Percentiles rank a stretch among this genome's conserved stretches.
phyloP scores from a whole-genome alignment of 2,797 vertebrate species.

The Moxostoma hubbsi region DNA sequence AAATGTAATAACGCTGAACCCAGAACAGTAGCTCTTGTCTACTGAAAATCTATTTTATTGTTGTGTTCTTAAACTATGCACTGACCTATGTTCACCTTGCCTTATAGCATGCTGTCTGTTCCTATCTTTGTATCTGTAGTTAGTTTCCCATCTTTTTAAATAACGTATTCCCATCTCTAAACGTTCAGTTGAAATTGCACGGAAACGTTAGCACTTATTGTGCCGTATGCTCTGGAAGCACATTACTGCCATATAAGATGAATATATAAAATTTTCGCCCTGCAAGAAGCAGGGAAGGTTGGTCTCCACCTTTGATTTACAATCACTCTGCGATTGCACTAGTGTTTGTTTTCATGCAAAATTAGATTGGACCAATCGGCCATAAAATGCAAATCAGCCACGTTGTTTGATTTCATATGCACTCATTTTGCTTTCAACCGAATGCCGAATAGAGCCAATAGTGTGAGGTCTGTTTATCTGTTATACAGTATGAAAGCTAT shows the following conservation, averaged over 20 bases:
- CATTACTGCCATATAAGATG: not conserved
- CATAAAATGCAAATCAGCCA: constrained; percentile 9
- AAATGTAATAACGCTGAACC: no score
- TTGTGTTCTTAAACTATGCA: not conserved
- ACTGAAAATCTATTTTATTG: not conserved
- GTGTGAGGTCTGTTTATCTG: constrained; percentile 37
- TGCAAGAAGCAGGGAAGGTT: not conserved
- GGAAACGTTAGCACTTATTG: not conserved
- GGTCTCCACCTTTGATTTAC: constrained; percentile 12
- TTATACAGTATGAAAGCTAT: constrained; percentile 4
- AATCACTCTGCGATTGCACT: not conserved
- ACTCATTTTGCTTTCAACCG: not conserved
- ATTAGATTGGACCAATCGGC: not conserved
- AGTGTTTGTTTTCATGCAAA: constrained; percentile 1
- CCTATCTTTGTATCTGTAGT: no score
- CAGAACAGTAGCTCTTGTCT: not conserved
- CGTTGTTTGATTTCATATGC: constrained; percentile 23
- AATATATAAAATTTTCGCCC: constrained; percentile 11
- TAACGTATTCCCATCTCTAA: no score
- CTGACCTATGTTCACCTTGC: no score
- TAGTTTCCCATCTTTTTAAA: no score
- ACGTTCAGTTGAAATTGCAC: constrained; percentile 16
- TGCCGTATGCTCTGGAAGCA: not conserved
- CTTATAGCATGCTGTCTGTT: no score
- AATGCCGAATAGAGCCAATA: not conserved